Conservation (phyloP, 64 coral and sea anemone species). For the Astreopora myriophthalma region DNA sequence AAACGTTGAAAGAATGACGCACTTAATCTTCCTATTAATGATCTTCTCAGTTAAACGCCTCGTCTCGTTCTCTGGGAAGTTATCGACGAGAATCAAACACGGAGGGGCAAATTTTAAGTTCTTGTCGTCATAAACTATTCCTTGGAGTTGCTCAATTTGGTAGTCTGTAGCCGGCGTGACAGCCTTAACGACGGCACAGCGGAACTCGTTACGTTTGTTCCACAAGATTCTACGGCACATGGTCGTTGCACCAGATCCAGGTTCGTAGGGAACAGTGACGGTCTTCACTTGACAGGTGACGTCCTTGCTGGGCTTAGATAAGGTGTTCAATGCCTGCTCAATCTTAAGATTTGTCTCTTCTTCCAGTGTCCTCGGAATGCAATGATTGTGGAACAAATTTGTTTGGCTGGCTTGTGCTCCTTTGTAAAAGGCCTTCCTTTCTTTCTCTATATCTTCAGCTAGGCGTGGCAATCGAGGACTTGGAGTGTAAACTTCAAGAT, state of each 20-base stretch:
- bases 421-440: constrained; percentile 49
- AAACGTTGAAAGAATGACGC: constrained; percentile 40
- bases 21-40: constrained; percentile 19
- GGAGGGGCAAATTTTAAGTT: neutral
- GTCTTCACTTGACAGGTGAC: neutral
- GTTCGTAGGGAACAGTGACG: constrained; percentile 53
- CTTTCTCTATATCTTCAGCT: constrained; percentile 21
- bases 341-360: neutral
- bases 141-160: constrained; percentile 10
- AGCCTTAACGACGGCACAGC: constrained; percentile 64
- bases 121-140: neutral
- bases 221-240: constrained; percentile 64
- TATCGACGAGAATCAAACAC: constrained; percentile 44
- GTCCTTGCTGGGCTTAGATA: neutral
- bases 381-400: constrained; percentile 42
- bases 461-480: constrained; percentile 22
- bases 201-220: constrained; percentile 31
- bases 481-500: constrained; percentile 69
- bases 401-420: constrained; percentile 29
- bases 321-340: neutral
- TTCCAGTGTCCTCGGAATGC: constrained; percentile 41
- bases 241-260: constrained; percentile 68
- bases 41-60: neutral
- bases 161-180: constrained; percentile 45
- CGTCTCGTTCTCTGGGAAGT: constrained; percentile 10